Conservation (phyloP, 2,113 vertebrate genomes). For the Anhinga rufa region DNA sequence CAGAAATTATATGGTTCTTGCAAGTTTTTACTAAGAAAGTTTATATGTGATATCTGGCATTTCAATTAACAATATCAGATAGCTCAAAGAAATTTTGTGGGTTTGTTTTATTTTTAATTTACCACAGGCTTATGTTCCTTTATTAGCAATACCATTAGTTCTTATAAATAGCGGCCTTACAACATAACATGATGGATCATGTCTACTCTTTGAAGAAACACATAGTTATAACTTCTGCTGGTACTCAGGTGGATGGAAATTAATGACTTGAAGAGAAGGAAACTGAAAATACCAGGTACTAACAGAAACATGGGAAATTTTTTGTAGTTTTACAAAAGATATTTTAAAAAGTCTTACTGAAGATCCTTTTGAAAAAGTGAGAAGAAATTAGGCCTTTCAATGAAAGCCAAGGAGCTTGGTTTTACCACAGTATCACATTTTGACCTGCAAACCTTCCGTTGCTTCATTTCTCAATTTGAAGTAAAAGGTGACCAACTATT, state of each 20-base stretch:
- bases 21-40: neutral
- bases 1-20: neutral
- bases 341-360: neutral
- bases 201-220: neutral
- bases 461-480: neutral
- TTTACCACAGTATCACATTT: neutral
- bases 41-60: neutral
- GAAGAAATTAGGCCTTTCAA: neutral
- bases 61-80: neutral
- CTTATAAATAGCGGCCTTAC: neutral
- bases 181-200: neutral
- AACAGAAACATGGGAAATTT: neutral
- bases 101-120: conserved; percentile 52
- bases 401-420: neutral
- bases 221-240: neutral
- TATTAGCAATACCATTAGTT: conserved; percentile 20
- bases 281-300: neutral
- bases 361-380: neutral
- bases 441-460: neutral
- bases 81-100: conserved; percentile 5
- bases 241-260: neutral
- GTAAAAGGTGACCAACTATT: neutral
- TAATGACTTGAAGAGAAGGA: neutral
- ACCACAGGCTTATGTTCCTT: conserved; percentile 19
- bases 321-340: neutral